Evolutionary conservation across 2,113 vertebrate species (phyloP), one percentile per base, ranked within the genome.

Genomic region (Camelus dromedarius): DNA sequence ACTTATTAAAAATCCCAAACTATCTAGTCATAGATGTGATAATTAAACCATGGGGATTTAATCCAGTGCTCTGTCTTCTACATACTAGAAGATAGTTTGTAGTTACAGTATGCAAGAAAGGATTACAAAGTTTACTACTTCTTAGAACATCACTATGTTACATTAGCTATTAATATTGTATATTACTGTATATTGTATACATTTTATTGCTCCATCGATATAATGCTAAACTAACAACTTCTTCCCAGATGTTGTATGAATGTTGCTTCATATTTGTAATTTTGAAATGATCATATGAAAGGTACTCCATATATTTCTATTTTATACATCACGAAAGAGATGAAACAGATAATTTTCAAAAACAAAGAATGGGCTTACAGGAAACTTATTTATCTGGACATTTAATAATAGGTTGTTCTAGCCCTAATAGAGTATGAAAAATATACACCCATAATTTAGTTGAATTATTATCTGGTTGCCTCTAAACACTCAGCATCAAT

Each of bases 281-380:
- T 96, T 96, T 72, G 22, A 89, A 64, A 75, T 67, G 7, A 56
- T 76, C 15, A 38, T 81, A 26, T 76, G 46, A 72, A 84, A 75
- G 7, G 1, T 22, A 48, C 24, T 66, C 8, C 11, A 42, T 75
- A 30, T 92, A 90, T 90, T 93, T 79, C 38, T 67, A 50, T 35
- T 94, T 97, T 96, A 60, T 5, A 93, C 46, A 72, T 64, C 28
- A 84, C 83, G 46, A 89, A 86, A 28, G 52, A 80, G 30, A 93
- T 70, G 15, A 96, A 96, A 89, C 22, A 86, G 42, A 42, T n/a
- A 46, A 42, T 56, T 96, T 93, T 92, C 20, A 38, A 94, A 83
- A 86, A 56, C 6, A 86, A 89, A 54, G 35, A 46, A 81, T 22
- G 22, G 10, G 6, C 26, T 91, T 8, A 64, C 46, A 90, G 8